phyloP scores from a whole-genome alignment of 2,888 invertebrate species.

The Flexamia atlantica region DNA sequence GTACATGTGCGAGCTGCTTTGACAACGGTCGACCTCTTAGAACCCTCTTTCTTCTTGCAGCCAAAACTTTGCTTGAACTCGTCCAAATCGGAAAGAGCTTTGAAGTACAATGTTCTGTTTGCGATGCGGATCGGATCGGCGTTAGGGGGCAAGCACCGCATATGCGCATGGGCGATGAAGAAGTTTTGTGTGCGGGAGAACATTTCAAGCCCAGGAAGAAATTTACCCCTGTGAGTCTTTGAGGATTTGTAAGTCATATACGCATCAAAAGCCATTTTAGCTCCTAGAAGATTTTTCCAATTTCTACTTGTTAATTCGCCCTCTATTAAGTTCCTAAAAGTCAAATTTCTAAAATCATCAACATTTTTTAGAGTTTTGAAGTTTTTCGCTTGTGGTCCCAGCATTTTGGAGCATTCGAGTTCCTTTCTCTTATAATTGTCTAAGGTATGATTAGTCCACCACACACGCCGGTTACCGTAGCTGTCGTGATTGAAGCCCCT shows the following conservation, averaged over 20 bases:
- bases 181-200: not conserved
- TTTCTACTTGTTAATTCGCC: not conserved
- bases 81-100: not conserved
- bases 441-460: not conserved
- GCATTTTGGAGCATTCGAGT: not conserved
- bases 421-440: slow-evolving; percentile 5
- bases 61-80: too few species aligned
- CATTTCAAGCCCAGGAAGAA: not conserved
- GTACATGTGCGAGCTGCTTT: too few species aligned
- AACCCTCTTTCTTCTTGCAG: too few species aligned
- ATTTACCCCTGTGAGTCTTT: not conserved
- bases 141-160: not conserved
- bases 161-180: slow-evolving; percentile 3
- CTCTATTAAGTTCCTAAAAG: not conserved
- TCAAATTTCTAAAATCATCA: not conserved
- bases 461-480: not conserved
- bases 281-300: not conserved
- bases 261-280: not conserved
- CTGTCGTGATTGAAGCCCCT: not conserved
- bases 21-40: too few species aligned
- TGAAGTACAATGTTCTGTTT: not conserved
- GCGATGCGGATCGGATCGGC: not conserved
- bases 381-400: not conserved
- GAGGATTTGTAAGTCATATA: not conserved
- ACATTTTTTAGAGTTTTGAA: not conserved